A percentile compares a stretch with the other conserved stretches of the same genome.
Conservation (phyloP, 2,797 vertebrate genomes). For the Sciurus vulgaris region DNA sequence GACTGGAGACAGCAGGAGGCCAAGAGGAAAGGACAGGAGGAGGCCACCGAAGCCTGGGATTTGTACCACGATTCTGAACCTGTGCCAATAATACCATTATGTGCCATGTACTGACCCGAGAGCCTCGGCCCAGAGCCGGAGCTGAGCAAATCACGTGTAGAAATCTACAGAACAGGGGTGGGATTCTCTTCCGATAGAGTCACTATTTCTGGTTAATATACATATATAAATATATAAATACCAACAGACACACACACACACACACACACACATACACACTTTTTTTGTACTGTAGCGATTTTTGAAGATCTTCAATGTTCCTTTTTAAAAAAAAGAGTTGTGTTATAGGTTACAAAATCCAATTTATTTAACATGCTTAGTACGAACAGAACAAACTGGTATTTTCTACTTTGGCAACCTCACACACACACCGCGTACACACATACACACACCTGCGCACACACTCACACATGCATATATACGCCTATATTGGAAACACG, state of each 20-base stretch:
- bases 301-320: constrained; percentile 89
- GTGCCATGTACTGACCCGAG: constrained; percentile 95
- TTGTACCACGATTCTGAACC: constrained; percentile 94
- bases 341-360: constrained; percentile 84
- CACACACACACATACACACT: constrained; percentile 81
- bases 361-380: constrained; percentile 86
- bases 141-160: constrained; percentile 73
- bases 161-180: constrained; percentile 77
- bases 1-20: constrained; percentile 65
- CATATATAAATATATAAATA: constrained; percentile 86
- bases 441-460: constrained; percentile 68
- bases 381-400: constrained; percentile 79
- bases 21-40: constrained; percentile 70
- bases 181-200: constrained; percentile 86
- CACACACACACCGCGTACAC: constrained; percentile 61
- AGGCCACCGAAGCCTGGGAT: constrained; percentile 84
- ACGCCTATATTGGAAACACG: constrained; percentile 72
- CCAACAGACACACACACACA: constrained; percentile 84
- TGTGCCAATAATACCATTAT: constrained; percentile 99
- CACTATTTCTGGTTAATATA: constrained; percentile 86
- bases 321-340: constrained; percentile 86
- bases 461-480: constrained; percentile 73
- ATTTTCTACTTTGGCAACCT: constrained; percentile 87
- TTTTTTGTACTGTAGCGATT: constrained; percentile 91
- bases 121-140: constrained; percentile 81